Evolutionary conservation across 2,113 vertebrate species (phyloP).

Genomic region (Leptodactylus fuscus): DNA sequence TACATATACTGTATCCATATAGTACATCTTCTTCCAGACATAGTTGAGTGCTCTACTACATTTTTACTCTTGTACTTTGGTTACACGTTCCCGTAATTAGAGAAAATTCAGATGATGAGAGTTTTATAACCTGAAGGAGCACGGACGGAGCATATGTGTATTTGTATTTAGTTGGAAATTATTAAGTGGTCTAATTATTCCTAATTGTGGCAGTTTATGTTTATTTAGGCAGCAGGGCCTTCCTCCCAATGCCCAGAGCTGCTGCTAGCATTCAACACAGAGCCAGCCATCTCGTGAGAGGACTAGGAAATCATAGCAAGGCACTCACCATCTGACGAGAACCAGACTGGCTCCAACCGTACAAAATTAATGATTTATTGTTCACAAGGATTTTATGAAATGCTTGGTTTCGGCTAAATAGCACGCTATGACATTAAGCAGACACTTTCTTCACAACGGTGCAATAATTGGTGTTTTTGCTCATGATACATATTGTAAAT

Average conservation of each 20-base stretch:
- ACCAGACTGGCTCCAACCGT: conserved; percentile 45
- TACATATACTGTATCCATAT: too few species aligned
- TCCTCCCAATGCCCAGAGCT: conserved; percentile 35
- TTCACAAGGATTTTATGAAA: conserved; percentile 50
- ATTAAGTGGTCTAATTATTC: conserved; percentile 54
- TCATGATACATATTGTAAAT: conserved; percentile 10
- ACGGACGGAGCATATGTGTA: conserved; percentile 7
- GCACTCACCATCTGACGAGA: conserved; percentile 50
- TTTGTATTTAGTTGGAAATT: conserved; percentile 53
- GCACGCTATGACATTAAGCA: conserved; percentile 37
- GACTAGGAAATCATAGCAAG: conserved; percentile 7
- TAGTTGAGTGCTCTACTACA: neutral
- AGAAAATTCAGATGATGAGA: conserved; percentile 32
- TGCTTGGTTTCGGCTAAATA: conserved; percentile 38
- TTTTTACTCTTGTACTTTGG: neutral
- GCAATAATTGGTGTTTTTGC: conserved; percentile 25
- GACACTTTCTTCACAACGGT: conserved; percentile 27
- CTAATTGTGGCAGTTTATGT: conserved; percentile 50
- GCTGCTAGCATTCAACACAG: conserved; percentile 1
- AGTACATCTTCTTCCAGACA: neutral
- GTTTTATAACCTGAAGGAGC: conserved; percentile 25
- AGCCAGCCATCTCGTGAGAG: conserved; percentile 41
- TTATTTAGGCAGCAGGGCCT: conserved; percentile 48
- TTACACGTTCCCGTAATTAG: neutral
- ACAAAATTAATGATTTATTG: conserved; percentile 59